Percentiles rank a stretch among this genome's conserved stretches.
These are phyloP conservation scores for Drosophila tristis DNA, from an alignment of 1,140 invertebrate genomes.

Conservation along the genomic window DNA sequence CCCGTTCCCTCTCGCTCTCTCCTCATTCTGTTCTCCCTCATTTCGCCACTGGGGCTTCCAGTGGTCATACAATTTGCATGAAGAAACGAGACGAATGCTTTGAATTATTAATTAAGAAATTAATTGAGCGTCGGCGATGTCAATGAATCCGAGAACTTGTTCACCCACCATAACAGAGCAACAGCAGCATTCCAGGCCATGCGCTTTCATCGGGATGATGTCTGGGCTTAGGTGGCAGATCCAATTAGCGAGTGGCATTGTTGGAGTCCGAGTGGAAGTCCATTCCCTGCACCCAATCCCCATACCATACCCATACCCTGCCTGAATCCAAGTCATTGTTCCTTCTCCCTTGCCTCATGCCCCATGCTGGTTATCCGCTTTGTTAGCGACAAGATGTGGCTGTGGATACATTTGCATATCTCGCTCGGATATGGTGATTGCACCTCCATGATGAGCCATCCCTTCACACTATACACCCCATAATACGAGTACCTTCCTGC, in stretches of 20 bases:
- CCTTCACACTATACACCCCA: conserved; percentile 1
- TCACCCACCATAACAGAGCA: conserved; percentile 12
- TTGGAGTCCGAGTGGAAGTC: conserved; percentile 9
- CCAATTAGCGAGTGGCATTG: conserved; percentile 60
- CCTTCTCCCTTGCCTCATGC: conserved; percentile 20
- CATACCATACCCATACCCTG: conserved; percentile 5
- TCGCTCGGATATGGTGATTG: conserved; percentile 32
- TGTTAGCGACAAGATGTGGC: conserved; percentile 16
- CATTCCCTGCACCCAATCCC: background rate
- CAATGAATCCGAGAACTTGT: conserved; percentile 31
- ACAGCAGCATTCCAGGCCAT: conserved; percentile 52
- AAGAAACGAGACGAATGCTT: conserved; percentile 39
- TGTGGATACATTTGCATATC: conserved; percentile 42
- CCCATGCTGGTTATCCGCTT: conserved; percentile 33
- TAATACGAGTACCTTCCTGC: background rate
- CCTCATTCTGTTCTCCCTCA: background rate
- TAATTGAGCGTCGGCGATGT: conserved; percentile 51
- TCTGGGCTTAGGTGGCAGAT: conserved; percentile 34
- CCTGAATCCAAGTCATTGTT: conserved; percentile 4
- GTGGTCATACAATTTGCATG: conserved; percentile 54
- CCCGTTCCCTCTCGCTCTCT: background rate
- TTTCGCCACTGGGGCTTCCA: background rate
- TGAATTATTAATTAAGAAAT: conserved; percentile 74
- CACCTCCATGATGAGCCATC: conserved; percentile 29
- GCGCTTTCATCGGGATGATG: conserved; percentile 36